Conservation (phyloP, 2,888 invertebrate species). For the Eledona agricola region DNA sequence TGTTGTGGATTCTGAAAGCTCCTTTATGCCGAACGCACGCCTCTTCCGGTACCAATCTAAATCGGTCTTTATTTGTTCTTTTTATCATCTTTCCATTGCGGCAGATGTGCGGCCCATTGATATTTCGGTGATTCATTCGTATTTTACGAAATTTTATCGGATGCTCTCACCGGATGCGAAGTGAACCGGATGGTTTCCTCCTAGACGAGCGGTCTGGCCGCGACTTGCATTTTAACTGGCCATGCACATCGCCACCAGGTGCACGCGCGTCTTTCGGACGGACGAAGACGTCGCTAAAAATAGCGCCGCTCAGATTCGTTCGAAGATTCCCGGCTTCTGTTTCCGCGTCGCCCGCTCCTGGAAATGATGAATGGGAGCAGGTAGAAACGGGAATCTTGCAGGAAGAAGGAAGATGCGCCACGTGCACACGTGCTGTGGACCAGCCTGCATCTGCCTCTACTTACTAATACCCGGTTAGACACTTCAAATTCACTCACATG, state of each 20-base stretch:
- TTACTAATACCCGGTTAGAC: constrained; percentile 43
- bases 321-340: constrained; percentile 6
- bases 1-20: constrained; percentile 36
- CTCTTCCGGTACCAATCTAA: constrained; percentile 38
- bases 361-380: constrained; percentile 36
- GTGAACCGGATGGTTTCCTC: constrained; percentile 35
- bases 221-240: constrained; percentile 33
- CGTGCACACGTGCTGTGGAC: constrained; percentile 48
- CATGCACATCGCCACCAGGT: constrained; percentile 25
- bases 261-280: constrained; percentile 6
- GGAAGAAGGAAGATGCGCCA: constrained; percentile 48
- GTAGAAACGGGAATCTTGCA: constrained; percentile 37
- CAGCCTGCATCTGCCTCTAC: constrained; percentile 50
- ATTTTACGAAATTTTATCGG: constrained; percentile 27
- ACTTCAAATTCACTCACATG: constrained; percentile 48
- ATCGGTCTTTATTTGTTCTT: constrained; percentile 36
- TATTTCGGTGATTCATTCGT: constrained; percentile 21
- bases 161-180: constrained; percentile 32
- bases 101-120: constrained; percentile 30
- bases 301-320: constrained; percentile 8
- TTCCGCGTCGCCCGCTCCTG: constrained; percentile 9
- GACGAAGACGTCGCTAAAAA: constrained; percentile 26
- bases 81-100: constrained; percentile 31
- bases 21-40: constrained; percentile 37
- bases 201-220: constrained; percentile 32